Base-by-base conservation (phyloP, 1,140 invertebrate species). In the Heliconius congener region DNA sequence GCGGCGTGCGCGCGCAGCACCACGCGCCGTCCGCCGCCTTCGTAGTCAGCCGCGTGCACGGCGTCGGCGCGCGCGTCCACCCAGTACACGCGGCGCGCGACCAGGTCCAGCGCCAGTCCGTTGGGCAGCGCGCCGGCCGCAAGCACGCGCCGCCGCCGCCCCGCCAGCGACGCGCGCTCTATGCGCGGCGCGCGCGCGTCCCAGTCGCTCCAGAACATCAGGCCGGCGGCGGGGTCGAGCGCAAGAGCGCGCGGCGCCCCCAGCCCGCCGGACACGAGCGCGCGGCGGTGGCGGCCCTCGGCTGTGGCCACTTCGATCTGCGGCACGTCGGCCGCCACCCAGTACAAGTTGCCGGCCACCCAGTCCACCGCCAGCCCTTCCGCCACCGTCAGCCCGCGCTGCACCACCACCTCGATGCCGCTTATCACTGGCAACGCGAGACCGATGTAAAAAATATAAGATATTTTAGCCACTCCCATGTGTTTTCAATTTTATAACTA, bases 131-230 rank as follows among this genome's bases (percentile, higher is more conserved):
- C 86, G 97, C 97, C 87, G 60, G 88, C 94, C 96, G 95, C 60
- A 30, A 96, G 74, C 94, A 42, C 57, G 94, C 89, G 78, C 86
- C 96, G 95, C 19, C 90, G 88, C 1, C 96, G 96, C 1, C 98
- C 98, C 83, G 98, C 96, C 96, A 98, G 97, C 30, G 96, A 96
- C n/a, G 97, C 97, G 73, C 97, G 95, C 91, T 99, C 98, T 78
- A 99, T 98, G 82, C 98, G 97, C 6, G 98, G 97, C 70, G 96
- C 95, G 81, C 93, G 88, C 80, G 97, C 96, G 80, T 98, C 98
- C 98, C 98, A 98, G 91, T 98, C 98, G 6, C 97, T 98, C 98
- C 98, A 98, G 93, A 98, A 99, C 85, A 98, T 19, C 74, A 76
- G 27, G 92, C 97, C 97, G 81, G 96, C 95, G 78, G 96, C 94